Evolutionary conservation across 2,797 vertebrate species (phyloP), one percentile per base, ranked within the genome.

Genomic region (Girardinus metallicus): DNA sequence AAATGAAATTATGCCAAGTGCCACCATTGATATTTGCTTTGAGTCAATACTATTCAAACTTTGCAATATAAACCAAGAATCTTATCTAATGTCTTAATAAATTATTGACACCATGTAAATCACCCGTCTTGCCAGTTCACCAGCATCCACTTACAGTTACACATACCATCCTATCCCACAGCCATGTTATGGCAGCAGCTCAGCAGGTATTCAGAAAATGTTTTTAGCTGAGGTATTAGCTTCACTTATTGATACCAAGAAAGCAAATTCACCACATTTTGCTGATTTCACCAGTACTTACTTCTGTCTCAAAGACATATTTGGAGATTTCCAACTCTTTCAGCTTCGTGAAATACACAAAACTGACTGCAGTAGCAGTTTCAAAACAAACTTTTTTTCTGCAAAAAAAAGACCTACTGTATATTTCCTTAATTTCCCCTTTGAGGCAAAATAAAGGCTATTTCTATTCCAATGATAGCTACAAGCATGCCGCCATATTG

Each of bases 401-500:
- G 39, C n/a, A n/a, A n/a, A n/a, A 43, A 12, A 11, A 41, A 11
- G 4, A 51, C 49, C 49, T 10, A 1, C 21, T 51, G 49, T 26
- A 26, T 26, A 26, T 51, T 51, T 51, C 8, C 49, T 9, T 2
- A 51, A 21, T 21, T 49, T 7, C 46, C 15, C 46, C 46, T 47
- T 1, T 47, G 46, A 47, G 46, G 16, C 5, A 18, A 5, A 47
- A 3, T 51, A 53, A 53, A 10, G 51, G 51, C 23, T 1, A 26
- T 53, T 53, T 53, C 51, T 10, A 53, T 53, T 53, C 26, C 0
- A 21, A 36, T 21, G 12, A 71, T 16, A 77, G 36, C 71, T 39
- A 68, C 26, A 36, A 21, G n/a, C 64, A 72, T n/a, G 84, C 75
- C 88, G 93, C 94, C 93, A 94, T 94, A 81, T 90, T 91, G 18